A percentile compares a stretch with the other conserved stretches of the same genome.
Evolutionary conservation across 2,797 vertebrate genomes (phyloP).

Genomic region (Carduelis carduelis): DNA sequence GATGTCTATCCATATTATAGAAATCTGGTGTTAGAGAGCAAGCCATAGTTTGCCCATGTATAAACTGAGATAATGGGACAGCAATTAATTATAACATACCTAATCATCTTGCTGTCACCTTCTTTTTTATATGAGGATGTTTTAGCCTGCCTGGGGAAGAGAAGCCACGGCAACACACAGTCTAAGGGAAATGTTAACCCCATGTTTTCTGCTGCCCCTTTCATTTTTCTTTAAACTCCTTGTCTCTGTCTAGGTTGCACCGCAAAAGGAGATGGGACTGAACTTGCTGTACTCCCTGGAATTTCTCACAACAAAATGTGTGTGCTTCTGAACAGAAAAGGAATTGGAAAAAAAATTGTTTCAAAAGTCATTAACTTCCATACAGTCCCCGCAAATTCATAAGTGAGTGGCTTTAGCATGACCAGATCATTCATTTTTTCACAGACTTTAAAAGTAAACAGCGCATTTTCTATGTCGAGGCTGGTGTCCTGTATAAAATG

Average conservation of each 20-base stretch:
- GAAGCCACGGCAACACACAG: fast-evolving
- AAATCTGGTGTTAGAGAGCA: neutral
- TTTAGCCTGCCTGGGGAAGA: neutral
- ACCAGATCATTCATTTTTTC: neutral
- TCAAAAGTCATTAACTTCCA: neutral
- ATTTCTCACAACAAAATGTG: neutral
- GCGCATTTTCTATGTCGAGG: neutral
- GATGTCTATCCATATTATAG: fast-evolving
- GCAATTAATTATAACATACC: neutral
- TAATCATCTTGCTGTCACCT: neutral
- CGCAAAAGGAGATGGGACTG: neutral
- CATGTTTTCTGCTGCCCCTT: neutral
- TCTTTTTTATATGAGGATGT: neutral
- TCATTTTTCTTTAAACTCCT: neutral
- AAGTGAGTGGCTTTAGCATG: neutral
- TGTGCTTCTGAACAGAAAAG: neutral
- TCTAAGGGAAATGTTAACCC: fast-evolving
- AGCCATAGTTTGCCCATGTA: fast-evolving
- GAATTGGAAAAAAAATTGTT: neutral
- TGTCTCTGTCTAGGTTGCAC: neutral
- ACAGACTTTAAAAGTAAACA: neutral
- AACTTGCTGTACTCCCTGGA: neutral
- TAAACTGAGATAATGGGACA: neutral
- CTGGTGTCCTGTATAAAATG: neutral
- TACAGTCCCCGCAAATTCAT: neutral